Conservation (phyloP, 2,797 vertebrate species). For the Taeniopygia guttata region DNA sequence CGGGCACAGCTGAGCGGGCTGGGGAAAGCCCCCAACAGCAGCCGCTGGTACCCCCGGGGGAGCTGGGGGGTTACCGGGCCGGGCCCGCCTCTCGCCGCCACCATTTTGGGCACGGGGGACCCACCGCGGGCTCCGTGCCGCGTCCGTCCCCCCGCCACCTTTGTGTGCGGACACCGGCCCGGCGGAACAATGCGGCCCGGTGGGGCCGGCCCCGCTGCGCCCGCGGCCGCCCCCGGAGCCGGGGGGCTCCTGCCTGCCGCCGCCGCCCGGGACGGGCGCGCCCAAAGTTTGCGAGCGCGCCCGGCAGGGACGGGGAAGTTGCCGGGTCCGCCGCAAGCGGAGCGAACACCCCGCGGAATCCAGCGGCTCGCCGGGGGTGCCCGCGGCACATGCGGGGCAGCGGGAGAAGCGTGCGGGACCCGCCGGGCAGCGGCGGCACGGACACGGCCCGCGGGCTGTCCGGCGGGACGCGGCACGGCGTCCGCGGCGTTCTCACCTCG, state of each 20-base stretch:
- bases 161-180: slow-evolving; percentile 50
- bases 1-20: not conserved
- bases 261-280: not conserved
- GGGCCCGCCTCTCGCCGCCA: slow-evolving; percentile 49
- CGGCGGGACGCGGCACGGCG: not conserved
- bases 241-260: not conserved
- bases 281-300: slow-evolving; percentile 7
- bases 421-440: not conserved
- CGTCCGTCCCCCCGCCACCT: not conserved
- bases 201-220: not conserved
- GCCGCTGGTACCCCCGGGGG: not conserved
- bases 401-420: not conserved
- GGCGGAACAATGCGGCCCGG: slow-evolving; percentile 34
- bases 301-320: not conserved
- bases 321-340: not conserved
- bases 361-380: not conserved
- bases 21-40: not conserved
- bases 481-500: slow-evolving; percentile 80
- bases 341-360: not conserved
- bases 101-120: slow-evolving; percentile 69
- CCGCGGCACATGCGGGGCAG: not conserved
- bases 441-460: not conserved
- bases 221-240: not conserved
- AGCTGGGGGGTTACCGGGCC: not conserved
- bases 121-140: not conserved